Base-by-base conservation (phyloP, 1,140 invertebrate species). In the Cepaea nemoralis region DNA sequence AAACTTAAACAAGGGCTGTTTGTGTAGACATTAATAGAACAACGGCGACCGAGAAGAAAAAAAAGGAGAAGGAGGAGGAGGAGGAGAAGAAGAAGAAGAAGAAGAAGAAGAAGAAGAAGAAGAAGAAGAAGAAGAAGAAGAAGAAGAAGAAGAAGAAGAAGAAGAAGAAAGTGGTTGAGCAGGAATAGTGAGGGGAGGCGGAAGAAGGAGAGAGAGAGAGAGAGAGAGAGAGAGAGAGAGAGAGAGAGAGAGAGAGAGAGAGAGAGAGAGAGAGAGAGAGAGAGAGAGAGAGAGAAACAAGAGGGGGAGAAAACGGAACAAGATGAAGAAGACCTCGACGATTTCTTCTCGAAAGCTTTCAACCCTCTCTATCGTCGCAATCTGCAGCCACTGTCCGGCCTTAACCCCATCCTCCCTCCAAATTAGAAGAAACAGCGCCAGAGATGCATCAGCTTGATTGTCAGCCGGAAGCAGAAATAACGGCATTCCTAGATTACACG, bases 241-340 rank as follows among this genome's bases (percentile, higher is more conserved):
- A 67, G 63, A 67, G 8, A 67, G 63, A 12, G 63, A 67, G 63
- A 67, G 63, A 67, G 8, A 67, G 8, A 67, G 63, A 12, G 8
- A n/a, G 63, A n/a, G 63, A 67, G 63, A n/a, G 63, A n/a, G 24
- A 67, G 24, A n/a, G 24, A 67, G 63, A 67, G 8, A 67, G 63
- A 12, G 63, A 67, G 63, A 67, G 63, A 67, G 63, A 67, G 63
- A 67, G 63, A 12, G 24, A n/a, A n/a, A n/a, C 10, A n/a, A 35
- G 33, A n/a, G 33, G 63, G 33, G 24, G 27, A 35, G 33, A 10
- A 12, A 35, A n/a, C 8, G 8, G 24, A 67, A n/a, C 12, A n/a
- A 67, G 63, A 67, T 10, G 27, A 35, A 67, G 63, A n/a, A n/a
- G n/a, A n/a, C n/a, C n/a, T n/a, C n/a, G n/a, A n/a, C n/a, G n/a